Evolutionary conservation across 2,113 vertebrate genomes (phyloP).

Genomic region (Clarias macrocephalus): DNA sequence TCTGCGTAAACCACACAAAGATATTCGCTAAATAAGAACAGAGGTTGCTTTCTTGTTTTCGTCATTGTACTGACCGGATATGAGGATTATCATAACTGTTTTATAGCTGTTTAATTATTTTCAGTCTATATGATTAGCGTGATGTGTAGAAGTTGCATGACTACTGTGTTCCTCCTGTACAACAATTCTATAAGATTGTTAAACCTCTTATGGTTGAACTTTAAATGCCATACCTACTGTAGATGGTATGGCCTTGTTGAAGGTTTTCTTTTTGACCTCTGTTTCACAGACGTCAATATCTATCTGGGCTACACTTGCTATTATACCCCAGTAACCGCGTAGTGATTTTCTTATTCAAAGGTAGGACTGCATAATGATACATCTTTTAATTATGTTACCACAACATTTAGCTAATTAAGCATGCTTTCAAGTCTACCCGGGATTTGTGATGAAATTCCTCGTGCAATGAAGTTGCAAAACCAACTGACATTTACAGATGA

Average conservation of each 20-base stretch:
- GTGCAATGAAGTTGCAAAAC: no score
- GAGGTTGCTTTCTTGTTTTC: neutral
- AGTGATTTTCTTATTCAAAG: neutral
- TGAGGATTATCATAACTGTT: neutral
- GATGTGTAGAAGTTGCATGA: neutral
- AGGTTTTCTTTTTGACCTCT: neutral
- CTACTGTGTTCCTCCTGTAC: neutral
- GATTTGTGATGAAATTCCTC: no score
- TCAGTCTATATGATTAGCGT: neutral
- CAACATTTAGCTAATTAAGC: neutral
- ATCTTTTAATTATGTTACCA: neutral
- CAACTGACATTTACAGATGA: no score
- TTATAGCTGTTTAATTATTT: neutral
- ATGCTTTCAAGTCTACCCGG: no score
- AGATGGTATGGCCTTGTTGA: neutral
- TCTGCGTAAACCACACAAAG: constrained; percentile 35
- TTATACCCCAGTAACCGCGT: neutral
- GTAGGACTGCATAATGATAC: neutral
- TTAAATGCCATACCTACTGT: neutral
- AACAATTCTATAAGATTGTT: neutral
- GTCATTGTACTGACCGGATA: neutral
- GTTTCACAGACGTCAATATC: neutral
- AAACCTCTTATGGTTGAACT: neutral
- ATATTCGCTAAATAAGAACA: neutral
- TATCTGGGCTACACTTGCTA: neutral